Base-by-base conservation (phyloP, 2,888 invertebrate genomes). In the Odontocerum albicorne region DNA sequence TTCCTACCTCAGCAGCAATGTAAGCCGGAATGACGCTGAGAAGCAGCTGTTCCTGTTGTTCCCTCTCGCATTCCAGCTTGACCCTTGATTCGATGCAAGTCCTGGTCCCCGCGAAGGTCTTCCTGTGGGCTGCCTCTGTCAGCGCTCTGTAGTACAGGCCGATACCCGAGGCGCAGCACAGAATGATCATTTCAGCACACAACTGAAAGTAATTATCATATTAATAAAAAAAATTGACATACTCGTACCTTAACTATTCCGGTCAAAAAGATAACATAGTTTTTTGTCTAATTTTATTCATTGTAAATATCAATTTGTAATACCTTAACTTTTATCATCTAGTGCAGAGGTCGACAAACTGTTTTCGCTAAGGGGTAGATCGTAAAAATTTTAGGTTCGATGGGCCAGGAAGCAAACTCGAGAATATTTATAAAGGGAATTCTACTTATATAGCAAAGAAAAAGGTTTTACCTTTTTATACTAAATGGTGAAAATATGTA, bases 21-120 rank as follows among this genome's bases (percentile, higher is more conserved):
- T 95, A 95, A 10, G 95, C 95, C 0, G 96, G 96, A 66, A 96
- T 95, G 43, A 96, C 95, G 65, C 94, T 94, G 15, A 96, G 81
- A 55, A 96, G 73, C 57, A 96, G 79, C 67, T 94, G 88, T 71
- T 96, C 96, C 72, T 96, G 96, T 66, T 94, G 94, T 66, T 95
- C 93, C 63, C 92, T 83, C 72, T 96, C 95, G 67, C 92, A 92
- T 73, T 95, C 95, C 61, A 95, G 75, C 73, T 93, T 93, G 56
- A 96, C 91, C 55, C 95, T 80, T 62, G 94, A 93, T 70, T 96
- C 94, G 60, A 96, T 88, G 64, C 93, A 94, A 10, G 89, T 92
- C 61, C 91, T 81, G 40, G 94, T 95, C 20, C 94, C 93, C 12
- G 90, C 88, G 68, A 95, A 96, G 12, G 95, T 94, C 65, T 88